Percentiles rank a stretch among this genome's conserved stretches.
Conservation (phyloP, 2,888 invertebrate genomes). For the Ormyrus thymus region DNA sequence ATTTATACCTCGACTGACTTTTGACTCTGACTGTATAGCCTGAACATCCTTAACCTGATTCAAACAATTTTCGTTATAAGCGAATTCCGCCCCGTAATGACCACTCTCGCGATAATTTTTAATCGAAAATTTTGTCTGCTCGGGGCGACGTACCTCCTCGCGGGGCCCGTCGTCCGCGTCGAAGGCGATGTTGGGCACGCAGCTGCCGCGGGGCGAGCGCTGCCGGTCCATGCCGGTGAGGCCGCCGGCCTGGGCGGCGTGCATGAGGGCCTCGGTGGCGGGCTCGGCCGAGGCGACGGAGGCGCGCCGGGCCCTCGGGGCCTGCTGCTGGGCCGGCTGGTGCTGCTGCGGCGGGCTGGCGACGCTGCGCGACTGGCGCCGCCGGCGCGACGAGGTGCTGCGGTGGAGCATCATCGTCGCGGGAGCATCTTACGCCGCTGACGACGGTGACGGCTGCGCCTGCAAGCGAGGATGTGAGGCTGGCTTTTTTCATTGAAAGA, state of each 20-base stretch:
- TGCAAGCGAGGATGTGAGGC: too few species aligned
- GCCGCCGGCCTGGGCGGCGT: constrained; percentile 70
- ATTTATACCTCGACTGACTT: too few species aligned
- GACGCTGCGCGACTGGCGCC: constrained; percentile 78
- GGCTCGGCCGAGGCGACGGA: constrained; percentile 72
- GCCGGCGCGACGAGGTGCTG: constrained; percentile 81
- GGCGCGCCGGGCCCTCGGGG: constrained; percentile 69
- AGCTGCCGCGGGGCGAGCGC: constrained; percentile 79
- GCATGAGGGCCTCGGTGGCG: constrained; percentile 63
- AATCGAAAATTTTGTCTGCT: too few species aligned
- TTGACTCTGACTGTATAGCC: too few species aligned
- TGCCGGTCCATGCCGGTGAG: constrained; percentile 72
- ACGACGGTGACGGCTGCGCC: too few species aligned
- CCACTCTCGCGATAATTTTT: too few species aligned
- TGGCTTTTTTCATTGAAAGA: too few species aligned
- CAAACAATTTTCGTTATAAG: too few species aligned
- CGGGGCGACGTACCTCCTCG: constrained; percentile 67
- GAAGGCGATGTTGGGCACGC: constrained; percentile 79
- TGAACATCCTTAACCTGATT: too few species aligned
- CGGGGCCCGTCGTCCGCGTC: constrained; percentile 73
- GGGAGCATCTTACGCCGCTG: neutral
- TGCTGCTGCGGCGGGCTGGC: constrained; percentile 74
- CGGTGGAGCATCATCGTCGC: constrained; percentile 79
- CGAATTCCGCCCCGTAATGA: too few species aligned
- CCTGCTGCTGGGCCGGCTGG: constrained; percentile 78